Base-by-base conservation (phyloP, 2,113 vertebrate genomes). In the Pavo muticus region DNA sequence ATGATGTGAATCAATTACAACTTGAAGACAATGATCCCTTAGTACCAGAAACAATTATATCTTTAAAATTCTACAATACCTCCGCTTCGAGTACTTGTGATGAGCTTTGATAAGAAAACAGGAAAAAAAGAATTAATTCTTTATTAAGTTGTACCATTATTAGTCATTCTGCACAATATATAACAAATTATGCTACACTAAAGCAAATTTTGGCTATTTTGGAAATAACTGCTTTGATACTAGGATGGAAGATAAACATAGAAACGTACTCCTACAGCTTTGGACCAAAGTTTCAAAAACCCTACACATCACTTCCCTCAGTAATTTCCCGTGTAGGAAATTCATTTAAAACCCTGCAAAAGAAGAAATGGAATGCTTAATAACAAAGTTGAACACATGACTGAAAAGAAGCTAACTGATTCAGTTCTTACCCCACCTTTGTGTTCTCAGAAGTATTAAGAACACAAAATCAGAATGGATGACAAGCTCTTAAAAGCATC, bases 321-420 rank as follows among this genome's bases (percentile, higher is more conserved):
- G 25, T 57, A 42, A 48, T 2, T 3, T 60, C 18, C 18, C 8
- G 12, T 25, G 29, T 9, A 86, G 23, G 32, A 88, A 78, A 64
- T 68, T 1, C 4, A 42, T 84, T 75, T 57, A 47, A 35, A 44
- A 7, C 57, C 67, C 42, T 42, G 14, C 42, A 80, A 92, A 84
- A 5, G 3, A 32, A 75, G 44, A 78, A 80, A 40, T 0, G 0
- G 25, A 47, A n/a, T 3, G 14, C 21, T 73, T 71, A 73, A 14
- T 19, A 87, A 50, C 14, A 4, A 56, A 87, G 56, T 2, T 24
- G 35, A 86, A 73, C 20, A 21, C n/a, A 48, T 35, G 57, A 74
- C 21, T 11, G 21, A 37, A 45, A 0, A 25, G 42, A 68, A 81
- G 57, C 40, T 42, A 79, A 82, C 39, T 21, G 63, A 56, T 6